Base-by-base conservation (phyloP, 2,888 invertebrate species). In the Mechanitis mazaeus region DNA sequence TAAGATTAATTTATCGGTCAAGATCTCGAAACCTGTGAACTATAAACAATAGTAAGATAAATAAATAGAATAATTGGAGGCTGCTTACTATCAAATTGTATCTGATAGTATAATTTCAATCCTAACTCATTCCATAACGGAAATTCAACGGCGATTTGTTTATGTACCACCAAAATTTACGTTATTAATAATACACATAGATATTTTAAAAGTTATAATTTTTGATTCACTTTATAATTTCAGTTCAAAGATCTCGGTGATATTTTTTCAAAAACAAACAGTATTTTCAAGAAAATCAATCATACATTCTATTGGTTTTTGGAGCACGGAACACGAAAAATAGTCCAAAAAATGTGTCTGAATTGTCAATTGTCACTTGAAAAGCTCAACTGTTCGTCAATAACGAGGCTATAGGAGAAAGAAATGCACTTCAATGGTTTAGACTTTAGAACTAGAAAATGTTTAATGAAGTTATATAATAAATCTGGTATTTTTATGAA, bases 1-100 rank as follows among this genome's bases (percentile, higher is more conserved):
- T 47, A 42, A 68, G 64, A 47, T 35, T 56, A 58, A 59, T 59
- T 58, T 59, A 61, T 60, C 64, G 63, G 59, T 61, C 60, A 60
- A 45, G 31, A 56, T 57, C 55, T 54, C 45, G 45, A 33, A 60
- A 47, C 53, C 38, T 11, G 35, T 50, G 11, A 53, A 38, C 11
- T 42, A 53, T 50, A 58, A 58, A 58, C 38, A 50, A 31, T 31
- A 7, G 28, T 31, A 31, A 50, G 50, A 50, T 50, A 50, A 50
- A 50, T 50, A 42, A 42, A 42, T 50, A 31, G 28, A 50, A 50
- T 50, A 50, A 50, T 50, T 42, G 7, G 50, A 3, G 31, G 11
- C 50, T 50, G 50, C 3, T 50, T 28, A 31, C 31, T 31, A 31
- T 50, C 7, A 50, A 20, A 3, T 50, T 20, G 28, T 50, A 28